phyloP scores from a whole-genome alignment of 2,797 vertebrate species.

The Liasis olivaceus region DNA sequence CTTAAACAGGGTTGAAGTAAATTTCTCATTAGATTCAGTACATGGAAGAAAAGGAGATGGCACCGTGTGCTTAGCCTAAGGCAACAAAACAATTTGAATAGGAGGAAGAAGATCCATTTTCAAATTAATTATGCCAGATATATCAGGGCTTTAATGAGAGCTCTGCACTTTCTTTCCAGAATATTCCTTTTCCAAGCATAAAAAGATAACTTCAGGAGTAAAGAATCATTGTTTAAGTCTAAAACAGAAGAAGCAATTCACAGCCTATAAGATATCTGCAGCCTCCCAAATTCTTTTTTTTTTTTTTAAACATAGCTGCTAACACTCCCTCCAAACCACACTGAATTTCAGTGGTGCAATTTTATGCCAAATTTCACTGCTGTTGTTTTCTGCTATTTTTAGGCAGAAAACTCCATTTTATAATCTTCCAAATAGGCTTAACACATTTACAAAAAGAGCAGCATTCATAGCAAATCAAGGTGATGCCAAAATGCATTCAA shows the following conservation, averaged over 20 bases:
- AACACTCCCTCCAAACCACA: neutral
- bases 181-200: neutral
- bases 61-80: neutral
- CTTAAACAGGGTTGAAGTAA: neutral
- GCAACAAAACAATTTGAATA: neutral
- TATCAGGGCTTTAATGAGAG: neutral
- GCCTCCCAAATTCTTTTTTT: neutral
- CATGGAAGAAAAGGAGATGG: neutral
- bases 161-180: neutral
- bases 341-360: neutral
- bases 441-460: neutral
- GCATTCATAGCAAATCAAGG: neutral
- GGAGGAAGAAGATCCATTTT: neutral
- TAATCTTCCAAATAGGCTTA: neutral
- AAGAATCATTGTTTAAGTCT: neutral
- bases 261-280: neutral
- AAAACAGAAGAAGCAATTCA: neutral
- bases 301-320: neutral
- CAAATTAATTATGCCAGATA: neutral
- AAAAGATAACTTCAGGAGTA: neutral
- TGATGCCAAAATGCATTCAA: neutral
- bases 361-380: neutral
- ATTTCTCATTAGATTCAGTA: neutral
- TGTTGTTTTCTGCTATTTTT: neutral
- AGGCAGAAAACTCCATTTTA: neutral